Evolutionary conservation across 92 coral and sea anemone species (phyloP), one percentile per base, ranked within the genome.

Genomic region (Porites lobata): DNA sequence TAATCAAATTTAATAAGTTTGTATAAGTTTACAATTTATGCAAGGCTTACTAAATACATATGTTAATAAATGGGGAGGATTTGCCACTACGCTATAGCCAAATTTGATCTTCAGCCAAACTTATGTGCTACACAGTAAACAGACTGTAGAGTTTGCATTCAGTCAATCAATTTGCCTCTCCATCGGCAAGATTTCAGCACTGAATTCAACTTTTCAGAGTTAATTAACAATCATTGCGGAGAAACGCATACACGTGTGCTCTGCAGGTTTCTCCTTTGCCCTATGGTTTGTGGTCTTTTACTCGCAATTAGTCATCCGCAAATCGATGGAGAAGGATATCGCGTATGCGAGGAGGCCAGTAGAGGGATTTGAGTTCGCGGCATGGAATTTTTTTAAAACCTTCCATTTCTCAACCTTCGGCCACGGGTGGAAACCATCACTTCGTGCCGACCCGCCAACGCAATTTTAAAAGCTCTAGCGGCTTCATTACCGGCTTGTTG

Each of bases 401-500:
- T 54, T 59, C 29, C 7, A 24, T 51, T 59, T 24, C 19, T 54
- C 64, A n/a, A 54, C 65, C 50, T 54, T 59, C 47, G 65, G 64
- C 47, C 81, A 76, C 6, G 17, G 20, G 67, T 13, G 65, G 67
- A 54, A 47, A 71, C 76, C 20, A 71, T 71, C 26, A 61, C 59
- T 38, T 75, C 26, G 77, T 29, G 50, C 51, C 15, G 17, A 72
- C 56, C 17, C 50, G 57, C 65, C 50, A 56, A 0, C 88, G 73
- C 58, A 74, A 56, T 8, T 85, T 85, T 51, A 43, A 50, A 58
- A 66, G 73, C 69, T 26, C 65, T 24, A 63, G 87, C 54, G 87
- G 81, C 38, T 83, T 64, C 76, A 70, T 58, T 19, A 38, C 53
- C 52, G 53, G 87, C 65, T 72, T 83, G 57, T 67, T 83, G 78